Evolutionary conservation across 2,888 invertebrate genomes (phyloP).

Genomic region (Romanomermis culicivorax): DNA sequence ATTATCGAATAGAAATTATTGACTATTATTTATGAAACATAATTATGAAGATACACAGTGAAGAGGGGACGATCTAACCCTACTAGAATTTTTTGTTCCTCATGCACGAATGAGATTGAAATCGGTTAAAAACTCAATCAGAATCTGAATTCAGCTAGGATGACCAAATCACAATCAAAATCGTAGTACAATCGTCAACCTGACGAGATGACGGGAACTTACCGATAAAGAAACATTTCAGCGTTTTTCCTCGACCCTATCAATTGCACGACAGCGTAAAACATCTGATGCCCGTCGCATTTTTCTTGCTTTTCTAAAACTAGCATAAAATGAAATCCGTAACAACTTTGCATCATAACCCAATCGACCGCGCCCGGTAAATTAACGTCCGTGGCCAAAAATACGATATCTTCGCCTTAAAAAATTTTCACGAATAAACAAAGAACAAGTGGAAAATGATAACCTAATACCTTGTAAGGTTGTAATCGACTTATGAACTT

Average conservation of each 20-base stretch:
- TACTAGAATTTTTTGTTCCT: too few relatives aligned
- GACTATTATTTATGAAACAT: too few relatives aligned
- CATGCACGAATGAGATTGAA: too few relatives aligned
- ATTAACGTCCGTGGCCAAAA: slow-evolving; percentile 96
- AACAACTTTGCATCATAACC: slow-evolving; percentile 98
- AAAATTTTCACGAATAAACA: neutral
- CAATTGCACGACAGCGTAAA: slow-evolving; percentile 80
- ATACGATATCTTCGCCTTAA: slow-evolving; percentile 86
- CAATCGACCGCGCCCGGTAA: slow-evolving; percentile 50
- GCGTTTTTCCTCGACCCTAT: slow-evolving; percentile 97
- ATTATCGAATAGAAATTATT: too few relatives aligned
- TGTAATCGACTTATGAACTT: slow-evolving; percentile 72
- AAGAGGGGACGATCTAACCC: too few relatives aligned
- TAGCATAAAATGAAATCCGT: slow-evolving; percentile 96
- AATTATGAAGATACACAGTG: too few relatives aligned
- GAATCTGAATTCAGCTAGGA: too few relatives aligned
- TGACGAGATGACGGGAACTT: too few relatives aligned
- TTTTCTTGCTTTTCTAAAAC: slow-evolving; percentile 70
- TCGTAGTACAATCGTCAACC: too few relatives aligned
- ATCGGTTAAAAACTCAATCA: too few relatives aligned
- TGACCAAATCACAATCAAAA: too few relatives aligned
- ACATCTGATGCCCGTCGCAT: slow-evolving; percentile 48
- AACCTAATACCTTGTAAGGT: slow-evolving; percentile 59
- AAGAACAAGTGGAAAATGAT: neutral
- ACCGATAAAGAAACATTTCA: slow-evolving; percentile 90